Evolutionary conservation across 2,888 invertebrate genomes (phyloP), one percentile per base, ranked within the genome.

Genomic region (Tenthredo livida): DNA sequence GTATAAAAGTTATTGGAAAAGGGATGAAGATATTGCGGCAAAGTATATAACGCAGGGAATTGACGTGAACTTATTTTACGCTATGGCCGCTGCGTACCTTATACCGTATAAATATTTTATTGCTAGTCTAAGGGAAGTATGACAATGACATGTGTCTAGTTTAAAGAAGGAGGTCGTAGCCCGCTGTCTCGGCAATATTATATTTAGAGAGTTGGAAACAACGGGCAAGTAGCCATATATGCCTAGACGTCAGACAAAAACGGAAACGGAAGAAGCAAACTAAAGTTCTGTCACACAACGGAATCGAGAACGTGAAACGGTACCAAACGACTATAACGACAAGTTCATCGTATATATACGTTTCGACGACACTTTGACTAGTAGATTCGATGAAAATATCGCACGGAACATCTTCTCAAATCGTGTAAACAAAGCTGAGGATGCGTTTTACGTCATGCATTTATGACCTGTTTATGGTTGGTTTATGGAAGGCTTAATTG

Each of bases 381-480:
- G 15, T 15, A 25, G 15, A 47, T 47, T 12, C 47, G 15, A 47
- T 47, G 47, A 47, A 47, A 47, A 67, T 33, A 67, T 15, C 37
- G 33, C 9, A 37, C 67, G 29, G 2, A 67, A 7, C 6, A n/a
- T 43, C 25, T 43, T 4, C 40, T 7, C 54, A 7, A 54, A 54
- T 6, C n/a, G 54, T 54, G 37, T n/a, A 70, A 43, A 73, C 17
- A 33, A 67, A 17, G 21, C 73, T 43, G 21, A 29, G 40, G 43
- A 21, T 73, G n/a, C n/a, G 10, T 43, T 21, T 73, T n/a, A 17
- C 29, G 75, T 77, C 50, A 12, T 83, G 67, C 82, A 67, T 83
- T 83, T 83, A 83, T 67, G 67, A 83, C 54, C 65, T 40, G 82
- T 83, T 83, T 83, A 83, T 83, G 82, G 82, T 29, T 17, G 67